Evolutionary conservation across 2,888 invertebrate genomes (phyloP), one percentile per base, ranked within the genome.

Genomic region (Diachrysia chrysitis): DNA sequence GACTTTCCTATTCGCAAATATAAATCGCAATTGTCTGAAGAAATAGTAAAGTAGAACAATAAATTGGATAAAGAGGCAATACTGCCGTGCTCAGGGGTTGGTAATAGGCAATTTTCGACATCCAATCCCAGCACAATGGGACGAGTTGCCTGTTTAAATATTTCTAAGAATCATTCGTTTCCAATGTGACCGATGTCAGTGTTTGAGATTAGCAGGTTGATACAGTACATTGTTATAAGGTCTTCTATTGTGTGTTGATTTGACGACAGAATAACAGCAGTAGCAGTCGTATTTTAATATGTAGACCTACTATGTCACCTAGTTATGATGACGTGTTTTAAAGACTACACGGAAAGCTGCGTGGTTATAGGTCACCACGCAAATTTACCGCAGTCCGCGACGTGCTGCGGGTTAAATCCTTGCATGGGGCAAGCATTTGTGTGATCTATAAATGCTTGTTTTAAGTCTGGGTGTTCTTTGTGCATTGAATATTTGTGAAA

Each of bases 81-180:
- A 92, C 90, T 87, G 90, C 87, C 86, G 87, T 86, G 85, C 90
- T 90, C 91, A 87, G 85, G 84, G 89, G 81, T 83, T 85, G 85
- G 91, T 94, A 94, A 94, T 94, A 93, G 93, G 88, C 94, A 93
- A 95, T 95, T 93, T 91, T 92, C 92, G 92, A 92, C 93, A 91
- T 93, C 89, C 92, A 91, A 92, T 93, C 90, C 87, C 76, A 74
- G 86, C 87, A 83, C 83, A 91, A 91, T 91, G 88, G 88, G 85
- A 88, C 76, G 74, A 73, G 71, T 85, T 84, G 82, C 78, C 88
- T 87, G 90, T 92, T 93, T 92, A 92, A 93, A 92, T 93, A 92
- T 92, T 89, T 85, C 84, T 75, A 84, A 85, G 78, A 85, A 76
- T 72, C 79, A 78, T 81, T 76, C 71, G 71, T 67, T 78, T 77